Conservation (phyloP, 2,797 vertebrate genomes). For the Anas bahamensis region DNA sequence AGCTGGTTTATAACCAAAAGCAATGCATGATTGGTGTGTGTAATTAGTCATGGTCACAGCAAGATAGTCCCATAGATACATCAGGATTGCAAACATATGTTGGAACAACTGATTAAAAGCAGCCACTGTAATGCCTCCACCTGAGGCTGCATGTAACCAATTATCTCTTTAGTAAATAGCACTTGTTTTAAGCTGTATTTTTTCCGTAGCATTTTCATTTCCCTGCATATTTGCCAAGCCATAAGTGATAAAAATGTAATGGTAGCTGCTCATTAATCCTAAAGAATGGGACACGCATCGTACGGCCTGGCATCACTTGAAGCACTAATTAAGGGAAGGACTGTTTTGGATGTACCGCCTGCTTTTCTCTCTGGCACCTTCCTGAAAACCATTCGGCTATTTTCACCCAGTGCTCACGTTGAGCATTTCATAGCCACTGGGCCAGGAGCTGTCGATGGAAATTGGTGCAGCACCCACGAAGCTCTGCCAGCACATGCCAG, state of each 20-base stretch:
- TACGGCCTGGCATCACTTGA: conserved; percentile 13
- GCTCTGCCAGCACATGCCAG: neutral
- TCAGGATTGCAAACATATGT: neutral
- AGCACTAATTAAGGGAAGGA: conserved; percentile 46
- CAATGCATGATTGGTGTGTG: neutral
- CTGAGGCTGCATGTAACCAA: conserved; percentile 15
- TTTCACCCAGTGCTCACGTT: fast-evolving
- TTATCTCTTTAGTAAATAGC: conserved; percentile 6
- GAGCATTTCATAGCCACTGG: neutral
- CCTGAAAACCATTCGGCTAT: neutral
- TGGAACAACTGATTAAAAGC: neutral
- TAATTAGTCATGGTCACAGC: neutral
- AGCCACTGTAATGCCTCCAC: neutral
- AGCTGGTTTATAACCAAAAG: neutral
- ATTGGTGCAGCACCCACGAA: neutral
- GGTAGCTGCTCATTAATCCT: conserved; percentile 30
- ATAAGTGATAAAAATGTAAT: neutral
- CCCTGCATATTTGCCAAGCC: neutral
- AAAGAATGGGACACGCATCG: neutral
- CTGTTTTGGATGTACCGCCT: neutral
- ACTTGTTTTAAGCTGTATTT: conserved; percentile 11
- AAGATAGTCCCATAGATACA: neutral
- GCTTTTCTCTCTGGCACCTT: neutral
- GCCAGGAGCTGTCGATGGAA: neutral
- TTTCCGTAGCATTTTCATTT: conserved; percentile 11